Evolutionary conservation across 2,888 invertebrate species (phyloP).

Genomic region (Rhopalosiphum nymphaeae): DNA sequence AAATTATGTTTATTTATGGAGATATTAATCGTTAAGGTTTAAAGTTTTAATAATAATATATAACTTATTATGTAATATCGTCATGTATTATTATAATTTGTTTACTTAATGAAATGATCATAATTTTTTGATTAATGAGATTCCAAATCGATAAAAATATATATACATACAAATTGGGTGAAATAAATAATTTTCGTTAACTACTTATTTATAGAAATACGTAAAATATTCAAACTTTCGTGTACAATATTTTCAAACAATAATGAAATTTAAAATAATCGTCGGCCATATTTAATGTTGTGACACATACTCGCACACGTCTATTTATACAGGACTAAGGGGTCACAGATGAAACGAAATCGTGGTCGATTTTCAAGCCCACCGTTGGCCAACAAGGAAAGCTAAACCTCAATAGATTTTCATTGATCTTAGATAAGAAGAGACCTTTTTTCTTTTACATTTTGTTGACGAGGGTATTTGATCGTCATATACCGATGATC

Average conservation of each 20-base stretch:
- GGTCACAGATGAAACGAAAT: constrained; percentile 25
- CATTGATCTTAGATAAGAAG: constrained; percentile 51
- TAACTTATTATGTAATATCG: too few species aligned
- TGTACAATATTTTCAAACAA: not conserved
- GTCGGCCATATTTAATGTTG: not conserved
- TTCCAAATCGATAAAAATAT: not conserved
- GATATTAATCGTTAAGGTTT: not conserved
- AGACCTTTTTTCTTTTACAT: constrained; percentile 5
- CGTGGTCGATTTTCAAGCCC: constrained; percentile 12
- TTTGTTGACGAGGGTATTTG: constrained; percentile 42
- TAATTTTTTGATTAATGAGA: not conserved
- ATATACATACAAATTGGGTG: not conserved
- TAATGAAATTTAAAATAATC: constrained; percentile 15
- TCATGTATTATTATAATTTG: not conserved
- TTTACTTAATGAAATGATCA: not conserved
- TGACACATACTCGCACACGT: not conserved
- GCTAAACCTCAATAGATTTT: constrained; percentile 37
- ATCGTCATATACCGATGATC: constrained; percentile 31
- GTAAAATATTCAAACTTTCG: not conserved
- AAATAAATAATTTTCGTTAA: not conserved
- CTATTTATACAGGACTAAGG: not conserved
- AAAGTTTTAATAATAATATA: not conserved
- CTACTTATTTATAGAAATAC: not conserved
- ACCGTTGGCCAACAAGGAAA: not conserved
- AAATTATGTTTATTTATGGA: not conserved